These are phyloP conservation scores for Periphyllus acericola DNA, from an alignment of 2,888 invertebrate genomes.

Conservation along the genomic window DNA sequence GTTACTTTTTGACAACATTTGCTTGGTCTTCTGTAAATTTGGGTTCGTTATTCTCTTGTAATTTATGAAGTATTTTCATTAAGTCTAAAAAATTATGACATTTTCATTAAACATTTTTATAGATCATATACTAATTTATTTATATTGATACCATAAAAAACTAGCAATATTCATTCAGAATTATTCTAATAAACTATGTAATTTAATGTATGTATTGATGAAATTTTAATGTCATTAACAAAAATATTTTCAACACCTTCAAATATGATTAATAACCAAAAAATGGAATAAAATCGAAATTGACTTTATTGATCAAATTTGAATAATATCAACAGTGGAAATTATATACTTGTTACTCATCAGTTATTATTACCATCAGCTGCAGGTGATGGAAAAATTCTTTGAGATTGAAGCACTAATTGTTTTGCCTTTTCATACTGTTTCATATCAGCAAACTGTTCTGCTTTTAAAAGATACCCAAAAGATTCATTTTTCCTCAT, in stretches of 20 bases:
- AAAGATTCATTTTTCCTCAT: slow-evolving; percentile 92
- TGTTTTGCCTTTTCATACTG: slow-evolving; percentile 87
- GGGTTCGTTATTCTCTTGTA: neutral
- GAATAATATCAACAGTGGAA: too few relatives aligned
- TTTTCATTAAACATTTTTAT: neutral
- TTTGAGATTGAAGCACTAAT: slow-evolving; percentile 88
- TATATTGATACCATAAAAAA: too few relatives aligned
- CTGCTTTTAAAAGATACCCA: slow-evolving; percentile 86
- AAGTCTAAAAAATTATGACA: slow-evolving; percentile 26
- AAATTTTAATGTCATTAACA: too few relatives aligned
- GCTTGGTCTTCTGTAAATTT: slow-evolving; percentile 42
- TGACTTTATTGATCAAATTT: too few relatives aligned
- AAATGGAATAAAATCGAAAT: too few relatives aligned
- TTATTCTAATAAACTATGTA: too few relatives aligned
- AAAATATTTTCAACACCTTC: too few relatives aligned
- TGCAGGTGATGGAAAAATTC: slow-evolving; percentile 82
- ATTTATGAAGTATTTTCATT: slow-evolving; percentile 4
- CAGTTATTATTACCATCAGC: slow-evolving; percentile 76
- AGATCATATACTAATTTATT: neutral
- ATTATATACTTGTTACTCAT: too few relatives aligned
- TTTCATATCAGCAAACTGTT: slow-evolving; percentile 78
- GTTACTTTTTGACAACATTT: slow-evolving; percentile 45
- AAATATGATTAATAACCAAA: too few relatives aligned
- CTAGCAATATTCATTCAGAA: too few relatives aligned
- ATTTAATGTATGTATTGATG: too few relatives aligned